Base-by-base conservation (phyloP, 2,888 invertebrate species). In the Epistrophe grossulariae region DNA sequence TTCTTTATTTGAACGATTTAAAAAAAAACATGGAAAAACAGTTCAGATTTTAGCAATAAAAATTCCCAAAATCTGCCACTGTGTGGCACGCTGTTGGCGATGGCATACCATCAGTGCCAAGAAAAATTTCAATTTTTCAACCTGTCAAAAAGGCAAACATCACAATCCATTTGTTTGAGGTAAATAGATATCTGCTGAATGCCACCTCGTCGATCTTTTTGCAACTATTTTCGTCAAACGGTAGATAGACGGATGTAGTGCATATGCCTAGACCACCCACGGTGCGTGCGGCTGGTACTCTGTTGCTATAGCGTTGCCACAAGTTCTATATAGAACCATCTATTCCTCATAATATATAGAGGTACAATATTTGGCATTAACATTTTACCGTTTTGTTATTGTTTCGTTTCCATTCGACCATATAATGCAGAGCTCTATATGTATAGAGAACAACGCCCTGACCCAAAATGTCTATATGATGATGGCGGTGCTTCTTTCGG, bases 101-200 rank as follows among this genome's bases (percentile, higher is more conserved):
- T 31, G n/a, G 71, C 40, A 38, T 15, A 52, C 24, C 66, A 64
- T 11, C 62, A 66, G 57, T 60, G 87, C 87, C 87, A 87, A 87
- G 87, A 87, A 87, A 87, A 83, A 74, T 82, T 66, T 79, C 82
- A 87, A 79, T 79, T 79, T 76, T 87, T 79, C 82, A 83, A 87
- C 78, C 82, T 85, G 85, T 85, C 85, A 85, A 79, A 79, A 79
- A 50, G 17, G 79, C 83, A 79, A 68, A 87, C 76, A 79, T 87
- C 79, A 79, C 68, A 81, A 79, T 82, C 82, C 78, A 82, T 82
- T 87, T 79, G 85, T 71, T 64, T 71, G 85, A 87, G 85, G 82
- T 87, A 79, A 43, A 62, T 62, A 62, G 62, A 62, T 62, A 62
- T 62, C 2, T 43, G 35, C 70, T 52, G 45, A 82, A 82, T 85